Evolutionary conservation across 2,797 vertebrate genomes (phyloP).

Genomic region (Anguilla megastoma): DNA sequence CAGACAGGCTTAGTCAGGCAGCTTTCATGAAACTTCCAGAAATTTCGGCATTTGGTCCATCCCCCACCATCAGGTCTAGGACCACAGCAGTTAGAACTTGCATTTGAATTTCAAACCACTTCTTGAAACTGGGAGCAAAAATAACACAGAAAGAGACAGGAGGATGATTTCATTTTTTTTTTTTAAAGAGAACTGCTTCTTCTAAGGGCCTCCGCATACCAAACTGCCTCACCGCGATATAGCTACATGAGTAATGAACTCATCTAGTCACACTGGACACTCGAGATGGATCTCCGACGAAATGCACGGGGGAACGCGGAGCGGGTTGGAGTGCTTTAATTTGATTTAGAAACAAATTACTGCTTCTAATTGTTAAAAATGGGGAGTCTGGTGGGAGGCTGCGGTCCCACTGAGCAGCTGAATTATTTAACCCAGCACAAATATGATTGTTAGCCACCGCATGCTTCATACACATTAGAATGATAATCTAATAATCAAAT

Average conservation of each 20-base stretch:
- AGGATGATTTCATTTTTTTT: not conserved
- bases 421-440: constrained; percentile 49
- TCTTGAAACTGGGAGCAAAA: not conserved
- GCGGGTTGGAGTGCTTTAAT: constrained; percentile 49
- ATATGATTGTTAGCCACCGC: constrained; percentile 34
- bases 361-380: constrained; percentile 52
- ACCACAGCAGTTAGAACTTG: not conserved
- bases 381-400: constrained; percentile 40
- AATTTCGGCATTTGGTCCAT: not conserved
- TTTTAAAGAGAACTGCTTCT: constrained; percentile 7
- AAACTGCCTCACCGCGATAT: not conserved
- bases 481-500: constrained; percentile 26
- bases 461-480: constrained; percentile 39
- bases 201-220: constrained; percentile 20
- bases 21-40: not conserved
- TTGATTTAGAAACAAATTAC: constrained; percentile 55
- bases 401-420: constrained; percentile 31
- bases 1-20: not conserved
- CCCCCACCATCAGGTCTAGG: not conserved
- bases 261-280: constrained; percentile 39
- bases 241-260: constrained; percentile 37
- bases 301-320: constrained; percentile 40
- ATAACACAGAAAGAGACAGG: not conserved
- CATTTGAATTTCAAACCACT: not conserved
- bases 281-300: constrained; percentile 26